Conservation (phyloP, 2,113 vertebrate genomes). For the Cheilinus undulatus region DNA sequence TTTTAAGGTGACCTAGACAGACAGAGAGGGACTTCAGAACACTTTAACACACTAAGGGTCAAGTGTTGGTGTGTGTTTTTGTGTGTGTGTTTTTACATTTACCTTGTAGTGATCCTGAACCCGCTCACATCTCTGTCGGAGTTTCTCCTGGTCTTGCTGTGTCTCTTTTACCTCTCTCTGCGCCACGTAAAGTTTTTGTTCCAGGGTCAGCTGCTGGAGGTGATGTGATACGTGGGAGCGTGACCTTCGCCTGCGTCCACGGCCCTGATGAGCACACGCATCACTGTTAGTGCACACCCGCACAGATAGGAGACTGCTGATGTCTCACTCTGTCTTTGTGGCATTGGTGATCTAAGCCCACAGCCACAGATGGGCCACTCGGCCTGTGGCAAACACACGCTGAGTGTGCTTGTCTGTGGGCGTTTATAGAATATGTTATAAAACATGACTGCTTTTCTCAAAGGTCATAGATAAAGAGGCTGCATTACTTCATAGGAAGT, state of each 20-base stretch:
- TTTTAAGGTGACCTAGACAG: conserved; percentile 49
- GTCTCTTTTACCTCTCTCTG: conserved; percentile 47
- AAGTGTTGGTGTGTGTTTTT: not conserved
- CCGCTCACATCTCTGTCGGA: conserved; percentile 34
- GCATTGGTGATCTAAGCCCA: too few relatives aligned
- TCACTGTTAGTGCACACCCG: not conserved
- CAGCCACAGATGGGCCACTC: too few relatives aligned
- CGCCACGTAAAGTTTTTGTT: conserved; percentile 59
- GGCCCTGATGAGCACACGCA: conserved; percentile 32
- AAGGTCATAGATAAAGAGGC: too few relatives aligned
- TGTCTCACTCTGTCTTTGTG: not conserved
- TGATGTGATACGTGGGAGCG: conserved; percentile 7
- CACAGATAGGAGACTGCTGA: not conserved
- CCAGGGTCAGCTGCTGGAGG: conserved; percentile 47
- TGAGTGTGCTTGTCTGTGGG: too few relatives aligned
- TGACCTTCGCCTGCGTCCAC: conserved; percentile 20
- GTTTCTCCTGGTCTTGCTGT: conserved; percentile 37
- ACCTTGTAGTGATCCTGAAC: conserved; percentile 60
- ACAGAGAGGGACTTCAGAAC: fast-evolving
- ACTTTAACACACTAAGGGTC: too few relatives aligned
- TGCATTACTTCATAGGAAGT: too few relatives aligned
- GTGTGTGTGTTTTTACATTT: not conserved
- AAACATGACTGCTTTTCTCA: too few relatives aligned
- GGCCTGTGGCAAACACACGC: too few relatives aligned
- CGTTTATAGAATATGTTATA: too few relatives aligned